These are phyloP conservation scores for Mastigias papua DNA, from an alignment of 30 jellyfish, hydroid and myxozoan genomes.

Conservation along the genomic window DNA sequence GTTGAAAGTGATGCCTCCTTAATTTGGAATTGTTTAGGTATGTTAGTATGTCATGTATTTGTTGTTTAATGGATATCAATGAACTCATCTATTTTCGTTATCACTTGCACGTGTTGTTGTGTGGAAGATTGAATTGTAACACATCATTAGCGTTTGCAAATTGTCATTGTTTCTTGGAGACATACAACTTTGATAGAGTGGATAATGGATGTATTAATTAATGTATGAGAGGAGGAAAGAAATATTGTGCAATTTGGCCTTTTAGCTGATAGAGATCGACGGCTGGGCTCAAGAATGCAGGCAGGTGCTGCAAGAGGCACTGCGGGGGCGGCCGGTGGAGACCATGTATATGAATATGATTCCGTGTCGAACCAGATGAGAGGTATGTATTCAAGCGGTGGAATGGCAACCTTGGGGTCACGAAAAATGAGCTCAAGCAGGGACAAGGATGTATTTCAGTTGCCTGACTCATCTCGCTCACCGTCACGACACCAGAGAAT, in stretches of 20 bases:
- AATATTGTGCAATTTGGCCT: not conserved
- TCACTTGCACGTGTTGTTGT: no score
- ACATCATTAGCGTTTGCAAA: no score
- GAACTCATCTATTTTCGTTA: no score
- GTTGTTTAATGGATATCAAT: no score
- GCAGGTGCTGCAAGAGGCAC: conserved; percentile 65
- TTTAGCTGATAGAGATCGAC: conserved; percentile 67
- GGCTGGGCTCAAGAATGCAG: conserved; percentile 69
- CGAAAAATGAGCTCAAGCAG: conserved; percentile 61
- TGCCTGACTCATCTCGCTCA: conserved; percentile 78
- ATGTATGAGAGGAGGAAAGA: no score
- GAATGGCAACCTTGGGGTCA: conserved; percentile 71
- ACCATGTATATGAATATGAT: conserved; percentile 65
- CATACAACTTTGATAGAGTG: no score
- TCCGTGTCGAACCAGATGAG: conserved; percentile 69
- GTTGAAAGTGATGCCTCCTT: no score
- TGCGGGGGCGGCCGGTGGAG: conserved; percentile 54
- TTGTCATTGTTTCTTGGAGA: no score
- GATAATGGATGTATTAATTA: no score
- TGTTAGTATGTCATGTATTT: no score
- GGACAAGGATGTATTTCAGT: conserved; percentile 64
- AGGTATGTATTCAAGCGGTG: conserved; percentile 75
- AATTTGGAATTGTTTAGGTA: no score
- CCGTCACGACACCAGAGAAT: conserved; percentile 79
- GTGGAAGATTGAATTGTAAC: no score